These are phyloP conservation scores for Patella pellucida DNA, from an alignment of 2,888 invertebrate species.

Conservation along the genomic window DNA sequence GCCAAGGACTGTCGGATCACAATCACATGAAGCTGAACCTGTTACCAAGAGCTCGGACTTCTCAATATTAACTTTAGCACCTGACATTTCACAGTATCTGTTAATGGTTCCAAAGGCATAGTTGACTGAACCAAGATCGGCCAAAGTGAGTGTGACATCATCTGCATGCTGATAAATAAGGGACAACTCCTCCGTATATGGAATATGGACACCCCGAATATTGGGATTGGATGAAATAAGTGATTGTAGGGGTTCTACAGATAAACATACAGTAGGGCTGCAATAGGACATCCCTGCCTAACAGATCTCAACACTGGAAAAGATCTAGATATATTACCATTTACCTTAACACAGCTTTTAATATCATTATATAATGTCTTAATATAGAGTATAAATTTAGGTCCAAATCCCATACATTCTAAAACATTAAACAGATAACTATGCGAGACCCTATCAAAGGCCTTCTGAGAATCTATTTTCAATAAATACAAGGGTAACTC, in stretches of 20 bases:
- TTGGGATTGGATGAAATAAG: neutral
- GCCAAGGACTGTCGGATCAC: neutral
- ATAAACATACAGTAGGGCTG: neutral
- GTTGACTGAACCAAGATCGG: neutral
- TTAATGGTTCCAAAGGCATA: neutral
- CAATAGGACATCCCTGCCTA: constrained; percentile 1
- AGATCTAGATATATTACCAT: constrained; percentile 34
- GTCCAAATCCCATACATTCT: constrained; percentile 38
- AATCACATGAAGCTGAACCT: neutral
- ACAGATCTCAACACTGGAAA: constrained; percentile 1
- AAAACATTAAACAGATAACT: constrained; percentile 38
- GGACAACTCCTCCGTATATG: neutral
- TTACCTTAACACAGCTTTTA: constrained; percentile 39
- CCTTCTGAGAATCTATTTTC: constrained; percentile 45
- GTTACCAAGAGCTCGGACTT: neutral
- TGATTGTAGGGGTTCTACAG: neutral
- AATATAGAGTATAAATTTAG: constrained; percentile 38
- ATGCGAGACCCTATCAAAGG: constrained; percentile 43
- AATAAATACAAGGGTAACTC: constrained; percentile 35
- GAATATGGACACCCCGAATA: neutral
- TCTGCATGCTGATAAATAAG: neutral
- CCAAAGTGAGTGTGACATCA: neutral
- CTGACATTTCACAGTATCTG: neutral
- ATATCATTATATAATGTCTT: constrained; percentile 38
- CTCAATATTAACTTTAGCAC: constrained; percentile 4